phyloP scores from a whole-genome alignment of 2,797 vertebrate genomes.

The Vespertilio murinus region DNA sequence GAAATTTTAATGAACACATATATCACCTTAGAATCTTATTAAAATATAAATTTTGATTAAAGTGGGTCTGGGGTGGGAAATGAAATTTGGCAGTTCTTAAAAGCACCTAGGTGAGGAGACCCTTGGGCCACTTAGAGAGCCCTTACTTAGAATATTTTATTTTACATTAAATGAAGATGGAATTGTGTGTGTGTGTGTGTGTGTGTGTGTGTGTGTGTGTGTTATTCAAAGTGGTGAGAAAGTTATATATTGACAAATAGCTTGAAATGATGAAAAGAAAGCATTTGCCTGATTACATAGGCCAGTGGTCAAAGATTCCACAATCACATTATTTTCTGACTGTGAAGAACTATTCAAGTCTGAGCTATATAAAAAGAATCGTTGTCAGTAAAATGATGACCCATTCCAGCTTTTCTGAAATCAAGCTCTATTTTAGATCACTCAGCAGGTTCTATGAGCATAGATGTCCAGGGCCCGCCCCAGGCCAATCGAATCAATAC shows the following conservation, averaged over 20 bases:
- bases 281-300: neutral
- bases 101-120: neutral
- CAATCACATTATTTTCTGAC: neutral
- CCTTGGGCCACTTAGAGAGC: neutral
- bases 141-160: neutral
- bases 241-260: neutral
- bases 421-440: neutral
- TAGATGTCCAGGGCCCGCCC: conserved; percentile 9
- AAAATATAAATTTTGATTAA: conserved; percentile 50
- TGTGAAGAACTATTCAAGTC: conserved; percentile 25
- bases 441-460: neutral
- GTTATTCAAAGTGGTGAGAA: neutral
- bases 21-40: conserved; percentile 43
- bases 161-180: neutral
- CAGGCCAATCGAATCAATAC: neutral
- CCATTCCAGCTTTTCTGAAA: conserved; percentile 52
- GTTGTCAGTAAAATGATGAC: conserved; percentile 13
- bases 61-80: neutral
- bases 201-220: neutral
- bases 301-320: neutral
- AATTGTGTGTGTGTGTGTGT: neutral
- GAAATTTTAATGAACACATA: conserved; percentile 39
- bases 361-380: neutral
- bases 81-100: conserved; percentile 27
- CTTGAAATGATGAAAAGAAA: neutral